These are phyloP conservation scores for Petrocephalus microphthalmus DNA, from an alignment of 2,113 vertebrate genomes.

Conservation along the genomic window DNA sequence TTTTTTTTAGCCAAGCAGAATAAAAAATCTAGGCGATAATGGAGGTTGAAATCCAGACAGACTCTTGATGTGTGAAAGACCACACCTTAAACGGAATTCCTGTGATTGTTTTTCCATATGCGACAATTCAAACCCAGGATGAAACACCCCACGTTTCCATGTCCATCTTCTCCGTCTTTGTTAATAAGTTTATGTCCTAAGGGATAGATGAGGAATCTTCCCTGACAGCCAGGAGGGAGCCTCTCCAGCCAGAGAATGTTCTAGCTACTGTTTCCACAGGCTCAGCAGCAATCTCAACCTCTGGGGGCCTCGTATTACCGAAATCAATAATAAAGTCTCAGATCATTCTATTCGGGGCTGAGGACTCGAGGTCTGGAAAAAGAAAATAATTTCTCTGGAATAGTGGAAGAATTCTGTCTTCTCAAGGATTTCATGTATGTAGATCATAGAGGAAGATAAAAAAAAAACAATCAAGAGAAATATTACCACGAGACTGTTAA, in stretches of 20 bases:
- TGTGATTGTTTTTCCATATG: neutral
- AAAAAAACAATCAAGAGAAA: conserved; percentile 9
- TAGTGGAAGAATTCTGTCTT: neutral
- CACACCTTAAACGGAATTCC: neutral
- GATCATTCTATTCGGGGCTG: neutral
- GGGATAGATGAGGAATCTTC: neutral
- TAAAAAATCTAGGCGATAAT: neutral
- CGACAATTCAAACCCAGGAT: neutral
- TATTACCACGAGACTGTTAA: conserved; percentile 39
- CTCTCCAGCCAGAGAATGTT: neutral
- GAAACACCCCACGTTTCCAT: neutral
- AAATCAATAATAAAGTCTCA: neutral
- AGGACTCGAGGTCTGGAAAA: neutral
- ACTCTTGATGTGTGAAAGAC: neutral
- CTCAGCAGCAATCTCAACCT: neutral
- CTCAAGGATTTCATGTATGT: neutral
- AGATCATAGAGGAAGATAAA: neutral
- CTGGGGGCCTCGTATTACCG: neutral
- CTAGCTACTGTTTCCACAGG: neutral
- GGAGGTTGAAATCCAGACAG: neutral
- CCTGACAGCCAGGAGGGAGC: neutral
- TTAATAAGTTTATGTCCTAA: neutral
- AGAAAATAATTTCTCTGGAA: neutral
- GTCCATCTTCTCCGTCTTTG: neutral
- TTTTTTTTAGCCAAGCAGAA: neutral